Conservation (phyloP, 92 coral and sea anemone genomes). For the Bergia puertoricense region DNA sequence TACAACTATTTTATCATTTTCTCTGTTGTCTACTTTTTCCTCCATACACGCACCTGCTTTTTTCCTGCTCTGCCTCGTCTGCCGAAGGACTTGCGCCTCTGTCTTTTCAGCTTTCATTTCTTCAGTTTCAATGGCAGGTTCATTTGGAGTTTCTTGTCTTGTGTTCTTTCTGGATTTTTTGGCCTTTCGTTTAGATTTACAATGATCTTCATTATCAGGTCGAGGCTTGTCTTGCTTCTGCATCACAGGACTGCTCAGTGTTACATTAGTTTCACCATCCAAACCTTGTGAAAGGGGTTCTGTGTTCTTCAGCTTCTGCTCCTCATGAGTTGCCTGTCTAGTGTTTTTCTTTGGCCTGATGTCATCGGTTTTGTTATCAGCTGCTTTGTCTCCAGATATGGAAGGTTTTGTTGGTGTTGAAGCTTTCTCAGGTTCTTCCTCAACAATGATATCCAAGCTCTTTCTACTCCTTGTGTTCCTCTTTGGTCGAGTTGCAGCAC, state of each 20-base stretch:
- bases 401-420: neutral
- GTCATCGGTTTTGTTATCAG: neutral
- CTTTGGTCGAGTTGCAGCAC: neutral
- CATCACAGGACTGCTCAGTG: neutral
- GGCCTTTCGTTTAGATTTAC: neutral
- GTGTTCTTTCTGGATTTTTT: neutral
- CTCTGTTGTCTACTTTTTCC: neutral
- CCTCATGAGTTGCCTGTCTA: neutral
- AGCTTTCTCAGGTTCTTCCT: constrained; percentile 1
- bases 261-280: neutral
- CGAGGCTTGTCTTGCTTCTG: neutral
- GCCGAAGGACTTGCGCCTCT: neutral
- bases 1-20: neutral
- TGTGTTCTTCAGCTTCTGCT: neutral
- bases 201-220: neutral
- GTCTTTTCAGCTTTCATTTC: neutral
- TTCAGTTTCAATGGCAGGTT: no score
- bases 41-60: neutral
- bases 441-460: neutral
- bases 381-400: neutral
- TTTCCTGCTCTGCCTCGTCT: neutral
- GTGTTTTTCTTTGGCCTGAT: neutral
- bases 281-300: neutral
- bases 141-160: neutral
- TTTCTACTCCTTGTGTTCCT: neutral